phyloP scores from a whole-genome alignment of 2,888 invertebrate species.

The Apotomis betuletana region DNA sequence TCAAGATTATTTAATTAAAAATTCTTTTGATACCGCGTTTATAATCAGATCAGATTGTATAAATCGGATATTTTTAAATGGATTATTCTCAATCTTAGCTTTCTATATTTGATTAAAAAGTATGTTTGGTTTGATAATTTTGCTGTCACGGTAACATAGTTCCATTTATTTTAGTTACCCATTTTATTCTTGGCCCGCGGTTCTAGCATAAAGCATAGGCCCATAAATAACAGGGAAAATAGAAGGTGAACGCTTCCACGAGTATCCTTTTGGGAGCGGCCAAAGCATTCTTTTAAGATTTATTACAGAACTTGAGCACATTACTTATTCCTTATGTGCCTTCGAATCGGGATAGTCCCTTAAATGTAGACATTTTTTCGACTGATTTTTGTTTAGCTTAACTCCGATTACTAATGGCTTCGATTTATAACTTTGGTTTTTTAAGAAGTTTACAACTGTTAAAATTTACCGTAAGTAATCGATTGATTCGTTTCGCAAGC shows the following conservation, averaged over 20 bases:
- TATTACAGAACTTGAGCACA: constrained; percentile 81
- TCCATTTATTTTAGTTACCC: constrained; percentile 80
- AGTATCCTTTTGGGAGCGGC: constrained; percentile 83
- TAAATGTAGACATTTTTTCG: constrained; percentile 64
- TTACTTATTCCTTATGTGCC: constrained; percentile 82
- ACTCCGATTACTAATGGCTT: constrained; percentile 40
- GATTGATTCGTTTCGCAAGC: background rate
- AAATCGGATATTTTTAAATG: background rate
- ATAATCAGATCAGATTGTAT: background rate
- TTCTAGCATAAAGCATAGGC: constrained; percentile 80
- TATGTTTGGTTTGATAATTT: constrained; percentile 62
- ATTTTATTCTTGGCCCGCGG: constrained; percentile 80
- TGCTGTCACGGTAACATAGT: constrained; percentile 75
- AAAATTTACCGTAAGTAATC: background rate
- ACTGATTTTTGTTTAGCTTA: constrained; percentile 49
- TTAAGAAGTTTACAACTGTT: constrained; percentile 12
- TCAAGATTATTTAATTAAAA: constrained; percentile 14
- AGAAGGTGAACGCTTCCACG: constrained; percentile 82
- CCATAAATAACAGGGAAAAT: constrained; percentile 82
- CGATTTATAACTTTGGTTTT: constrained; percentile 28
- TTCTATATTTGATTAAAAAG: constrained; percentile 1
- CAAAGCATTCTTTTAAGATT: constrained; percentile 84
- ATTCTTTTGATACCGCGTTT: background rate
- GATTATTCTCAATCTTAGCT: background rate
- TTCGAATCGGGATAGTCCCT: constrained; percentile 68